A percentile compares a stretch with the other conserved stretches of the same genome.
phyloP scores from a whole-genome alignment of 1,140 invertebrate genomes.

The Nebria ingens region DNA sequence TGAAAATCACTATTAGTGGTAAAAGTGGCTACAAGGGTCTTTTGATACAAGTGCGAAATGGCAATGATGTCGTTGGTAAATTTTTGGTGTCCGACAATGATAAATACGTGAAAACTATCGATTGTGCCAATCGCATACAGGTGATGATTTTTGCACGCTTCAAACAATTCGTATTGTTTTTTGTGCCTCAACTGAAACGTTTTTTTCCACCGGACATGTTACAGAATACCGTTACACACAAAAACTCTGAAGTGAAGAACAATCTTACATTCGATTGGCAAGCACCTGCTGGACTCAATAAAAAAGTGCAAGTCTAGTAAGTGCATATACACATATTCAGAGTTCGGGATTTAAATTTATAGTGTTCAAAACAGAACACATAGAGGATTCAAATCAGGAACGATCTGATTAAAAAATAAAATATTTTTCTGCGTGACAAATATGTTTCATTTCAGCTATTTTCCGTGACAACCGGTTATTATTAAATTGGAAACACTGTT shows the following conservation, averaged over 20 bases:
- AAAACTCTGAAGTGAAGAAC: slow-evolving; percentile 28
- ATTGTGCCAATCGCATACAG: slow-evolving; percentile 23
- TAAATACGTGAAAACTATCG: slow-evolving; percentile 26
- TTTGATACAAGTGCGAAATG: slow-evolving; percentile 33
- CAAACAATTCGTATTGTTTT: not conserved
- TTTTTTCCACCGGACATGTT: slow-evolving; percentile 2
- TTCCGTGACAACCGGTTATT: too few species aligned
- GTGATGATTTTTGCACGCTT: slow-evolving; percentile 21
- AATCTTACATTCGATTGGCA: slow-evolving; percentile 30
- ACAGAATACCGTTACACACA: slow-evolving; percentile 34
- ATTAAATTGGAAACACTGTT: too few species aligned
- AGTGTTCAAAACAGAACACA: too few species aligned
- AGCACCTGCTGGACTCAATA: slow-evolving; percentile 27
- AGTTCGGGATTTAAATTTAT: too few species aligned
- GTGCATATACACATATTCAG: slow-evolving; percentile 16
- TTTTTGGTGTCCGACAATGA: slow-evolving; percentile 28
- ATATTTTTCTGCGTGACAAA: too few species aligned
- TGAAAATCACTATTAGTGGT: slow-evolving; percentile 28
- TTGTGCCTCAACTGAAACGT: not conserved
- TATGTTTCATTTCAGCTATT: too few species aligned
- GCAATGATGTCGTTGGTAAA: slow-evolving; percentile 28
- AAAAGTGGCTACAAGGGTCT: slow-evolving; percentile 34
- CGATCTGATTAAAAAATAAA: too few species aligned
- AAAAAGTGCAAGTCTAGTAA: slow-evolving; percentile 28
- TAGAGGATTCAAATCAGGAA: too few species aligned